Evolutionary conservation across 2,888 invertebrate species (phyloP).

Genomic region (Rhogogaster chlorosoma): DNA sequence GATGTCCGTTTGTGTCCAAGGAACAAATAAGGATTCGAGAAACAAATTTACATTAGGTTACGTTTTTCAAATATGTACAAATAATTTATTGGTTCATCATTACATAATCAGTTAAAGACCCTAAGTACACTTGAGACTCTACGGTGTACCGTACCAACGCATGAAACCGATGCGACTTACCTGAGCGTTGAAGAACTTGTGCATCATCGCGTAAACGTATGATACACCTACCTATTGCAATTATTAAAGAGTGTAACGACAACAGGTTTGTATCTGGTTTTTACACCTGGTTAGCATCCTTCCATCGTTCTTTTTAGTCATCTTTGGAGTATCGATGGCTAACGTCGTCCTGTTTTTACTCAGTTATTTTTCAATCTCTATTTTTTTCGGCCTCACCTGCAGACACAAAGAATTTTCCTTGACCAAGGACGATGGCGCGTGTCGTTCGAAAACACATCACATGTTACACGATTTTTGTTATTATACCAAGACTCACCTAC

Average conservation of each 20-base stretch:
- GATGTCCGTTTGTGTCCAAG: neutral
- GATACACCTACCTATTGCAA: neutral
- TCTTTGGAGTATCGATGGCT: neutral
- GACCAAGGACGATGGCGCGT: conserved; percentile 19
- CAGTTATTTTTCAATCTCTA: conserved; percentile 6
- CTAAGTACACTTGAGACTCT: neutral
- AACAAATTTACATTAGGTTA: neutral
- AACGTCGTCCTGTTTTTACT: neutral
- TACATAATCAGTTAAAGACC: neutral
- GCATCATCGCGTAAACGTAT: conserved; percentile 5
- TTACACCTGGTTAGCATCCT: conserved; percentile 26
- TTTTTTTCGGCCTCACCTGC: neutral
- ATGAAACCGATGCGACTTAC: conserved; percentile 19
- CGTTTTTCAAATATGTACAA: neutral
- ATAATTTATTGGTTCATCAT: neutral
- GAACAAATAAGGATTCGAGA: neutral
- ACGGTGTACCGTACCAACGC: neutral
- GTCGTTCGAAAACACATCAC: neutral
- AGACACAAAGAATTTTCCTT: neutral
- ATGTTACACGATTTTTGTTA: neutral
- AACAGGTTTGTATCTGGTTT: conserved; percentile 43
- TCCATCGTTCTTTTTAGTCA: conserved; percentile 3
- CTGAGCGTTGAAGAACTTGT: conserved; percentile 31
- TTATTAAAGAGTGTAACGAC: conserved; percentile 37
- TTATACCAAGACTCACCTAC: neutral